Base-by-base conservation (phyloP, 2,888 invertebrate species). In the Eugnorisma glareosa region DNA sequence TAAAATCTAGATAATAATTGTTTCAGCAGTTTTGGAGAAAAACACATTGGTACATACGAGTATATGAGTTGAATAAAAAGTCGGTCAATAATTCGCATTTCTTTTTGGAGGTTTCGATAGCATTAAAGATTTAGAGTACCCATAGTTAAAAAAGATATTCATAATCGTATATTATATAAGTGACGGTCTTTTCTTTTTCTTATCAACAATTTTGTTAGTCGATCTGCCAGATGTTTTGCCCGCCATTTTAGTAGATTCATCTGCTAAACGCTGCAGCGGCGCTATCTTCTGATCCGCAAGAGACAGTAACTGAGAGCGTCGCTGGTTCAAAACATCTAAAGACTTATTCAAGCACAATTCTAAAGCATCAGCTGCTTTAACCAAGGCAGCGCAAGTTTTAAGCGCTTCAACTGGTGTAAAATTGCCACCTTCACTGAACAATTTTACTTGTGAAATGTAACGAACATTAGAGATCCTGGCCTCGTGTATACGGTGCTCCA, bases 391-490 rank as follows among this genome's bases (percentile, higher is more conserved):
- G 70, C 90, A 89, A 0, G 93, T 85, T 81, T 88, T 93, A 2
- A 86, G 77, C 5, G 94, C 95, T 88, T 96, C 96, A 4, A 84
- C 73, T 5, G 92, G 88, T 6, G 94, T 89, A 82, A 93, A 96
- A 1, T 86, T 85, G 11, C 96, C 96, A 48, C 94, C 94, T 89
- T 96, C 94, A 77, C 81, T 85, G 28, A 94, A 93, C 79, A 96
- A 82, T 71, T 90, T 92, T 6, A 96, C 86, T 57, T 92, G 88
- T 11, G 93, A 89, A 79, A 95, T 85, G 71, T 94, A 94, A 18
- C 93, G 90, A n/a, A 94, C 89, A 81, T 95, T 96, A 0, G 95
- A 92, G 57, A 95, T 92, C n/a, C 95, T 91, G 18, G 91, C 95
- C 61, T 92, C 92, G 82, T 96, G 96, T 67, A 95, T 83, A n/a